A percentile compares a stretch with the other conserved stretches of the same genome.
Conservation (phyloP, 2,113 vertebrate species). For the Rhea americana region DNA sequence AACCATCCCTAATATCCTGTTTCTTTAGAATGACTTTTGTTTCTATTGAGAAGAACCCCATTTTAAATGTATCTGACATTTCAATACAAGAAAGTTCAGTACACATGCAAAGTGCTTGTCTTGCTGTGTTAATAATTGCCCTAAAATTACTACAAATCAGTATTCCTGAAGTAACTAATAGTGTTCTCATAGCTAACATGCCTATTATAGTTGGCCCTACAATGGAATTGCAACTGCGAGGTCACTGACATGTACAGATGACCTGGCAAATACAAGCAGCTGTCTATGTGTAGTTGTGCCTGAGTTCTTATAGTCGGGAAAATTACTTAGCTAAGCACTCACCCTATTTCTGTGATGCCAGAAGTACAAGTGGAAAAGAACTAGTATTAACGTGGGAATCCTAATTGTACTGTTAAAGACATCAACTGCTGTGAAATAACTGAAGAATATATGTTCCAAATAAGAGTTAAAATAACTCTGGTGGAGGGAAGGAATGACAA, state of each 20-base stretch:
- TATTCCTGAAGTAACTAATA: neutral
- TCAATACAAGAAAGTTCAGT: neutral
- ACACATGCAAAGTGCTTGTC: neutral
- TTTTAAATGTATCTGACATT: neutral
- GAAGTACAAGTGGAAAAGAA: neutral
- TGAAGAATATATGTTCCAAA: conserved; percentile 7
- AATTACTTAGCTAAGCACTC: neutral
- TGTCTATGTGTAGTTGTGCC: neutral
- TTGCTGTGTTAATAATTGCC: neutral
- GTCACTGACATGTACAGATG: neutral
- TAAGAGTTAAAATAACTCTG: neutral
- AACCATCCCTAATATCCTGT: neutral
- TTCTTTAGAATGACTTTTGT: neutral
- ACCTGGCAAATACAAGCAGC: neutral
- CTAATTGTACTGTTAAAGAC: neutral
- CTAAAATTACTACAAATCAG: neutral
- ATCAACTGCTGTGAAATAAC: neutral
- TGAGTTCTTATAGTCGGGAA: neutral
- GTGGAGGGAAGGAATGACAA: neutral
- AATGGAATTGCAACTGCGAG: neutral
- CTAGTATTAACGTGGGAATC: neutral
- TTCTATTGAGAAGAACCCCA: neutral
- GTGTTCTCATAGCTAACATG: neutral
- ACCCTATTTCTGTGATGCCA: neutral
- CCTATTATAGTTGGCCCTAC: neutral